Evolutionary conservation across 2,797 vertebrate genomes (phyloP).

Genomic region (Anguilla obscura): DNA sequence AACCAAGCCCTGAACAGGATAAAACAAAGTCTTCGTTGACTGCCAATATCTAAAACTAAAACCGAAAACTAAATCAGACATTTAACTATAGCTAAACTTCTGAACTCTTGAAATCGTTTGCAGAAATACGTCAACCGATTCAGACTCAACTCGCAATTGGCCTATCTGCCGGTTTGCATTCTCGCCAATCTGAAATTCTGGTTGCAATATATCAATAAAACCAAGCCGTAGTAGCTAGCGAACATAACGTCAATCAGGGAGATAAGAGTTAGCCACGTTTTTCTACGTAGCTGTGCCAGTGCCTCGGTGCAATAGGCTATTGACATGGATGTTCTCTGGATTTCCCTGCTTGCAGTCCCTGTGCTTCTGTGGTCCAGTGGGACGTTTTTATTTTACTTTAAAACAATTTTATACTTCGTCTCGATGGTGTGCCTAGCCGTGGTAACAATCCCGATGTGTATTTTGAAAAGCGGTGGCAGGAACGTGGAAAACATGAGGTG

Average conservation of each 20-base stretch:
- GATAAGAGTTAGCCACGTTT: neutral
- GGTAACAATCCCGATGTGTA: constrained; percentile 68
- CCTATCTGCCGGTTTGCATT: too few species aligned
- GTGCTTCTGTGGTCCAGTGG: constrained; percentile 62
- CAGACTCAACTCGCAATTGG: too few species aligned
- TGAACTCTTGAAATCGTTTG: too few species aligned
- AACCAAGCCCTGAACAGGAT: too few species aligned
- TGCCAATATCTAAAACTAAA: too few species aligned
- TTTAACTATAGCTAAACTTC: too few species aligned
- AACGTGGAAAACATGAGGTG: constrained; percentile 74
- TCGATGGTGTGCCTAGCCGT: constrained; percentile 71
- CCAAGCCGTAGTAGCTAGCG: too few species aligned
- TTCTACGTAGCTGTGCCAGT: neutral
- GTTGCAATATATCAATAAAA: too few species aligned
- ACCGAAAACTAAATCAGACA: too few species aligned
- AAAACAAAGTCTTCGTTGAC: too few species aligned
- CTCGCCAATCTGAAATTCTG: too few species aligned
- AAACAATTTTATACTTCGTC: constrained; percentile 69
- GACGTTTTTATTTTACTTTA: constrained; percentile 70
- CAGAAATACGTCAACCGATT: too few species aligned
- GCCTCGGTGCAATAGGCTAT: neutral
- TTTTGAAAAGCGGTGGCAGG: constrained; percentile 58
- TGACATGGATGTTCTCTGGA: constrained; percentile 31
- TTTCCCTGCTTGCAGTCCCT: constrained; percentile 60
- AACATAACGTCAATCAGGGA: neutral